Percentiles rank a stretch among this genome's conserved stretches.
phyloP scores from a whole-genome alignment of 1,140 invertebrate genomes.

The Sarcophaga bullata region DNA sequence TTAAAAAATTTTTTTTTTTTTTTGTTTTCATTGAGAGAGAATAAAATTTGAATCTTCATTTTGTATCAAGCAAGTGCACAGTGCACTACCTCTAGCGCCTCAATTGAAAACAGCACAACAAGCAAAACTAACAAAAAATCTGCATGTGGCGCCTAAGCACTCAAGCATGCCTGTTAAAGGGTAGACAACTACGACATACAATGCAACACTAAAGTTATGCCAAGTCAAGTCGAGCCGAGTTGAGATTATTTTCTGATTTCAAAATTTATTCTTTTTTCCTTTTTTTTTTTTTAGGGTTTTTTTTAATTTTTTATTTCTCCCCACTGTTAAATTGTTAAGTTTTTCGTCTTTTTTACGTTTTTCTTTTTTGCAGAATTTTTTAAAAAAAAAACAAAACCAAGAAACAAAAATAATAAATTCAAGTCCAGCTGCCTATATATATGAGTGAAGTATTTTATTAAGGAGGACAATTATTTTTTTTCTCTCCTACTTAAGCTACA shows the following conservation, averaged over 20 bases:
- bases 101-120: too few species aligned
- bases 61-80: neutral
- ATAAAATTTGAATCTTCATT: too few species aligned
- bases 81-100: neutral
- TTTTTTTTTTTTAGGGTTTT: too few species aligned
- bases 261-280: too few species aligned
- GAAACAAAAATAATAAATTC: neutral
- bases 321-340: neutral
- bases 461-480: constrained; percentile 1
- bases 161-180: constrained; percentile 17
- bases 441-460: neutral
- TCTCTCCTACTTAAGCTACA: neutral
- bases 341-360: neutral
- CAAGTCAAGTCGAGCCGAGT: neutral
- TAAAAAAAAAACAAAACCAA: neutral
- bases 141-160: constrained; percentile 39
- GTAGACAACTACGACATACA: too few species aligned
- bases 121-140: neutral
- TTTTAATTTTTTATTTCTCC: neutral
- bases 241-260: neutral
- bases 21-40: neutral
- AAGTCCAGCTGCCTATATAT: constrained; percentile 14
- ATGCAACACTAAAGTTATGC: too few species aligned
- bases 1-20: neutral
- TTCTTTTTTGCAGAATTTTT: neutral